These are phyloP conservation scores for Dryobates pubescens DNA, from an alignment of 2,797 vertebrate species.

Conservation along the genomic window DNA sequence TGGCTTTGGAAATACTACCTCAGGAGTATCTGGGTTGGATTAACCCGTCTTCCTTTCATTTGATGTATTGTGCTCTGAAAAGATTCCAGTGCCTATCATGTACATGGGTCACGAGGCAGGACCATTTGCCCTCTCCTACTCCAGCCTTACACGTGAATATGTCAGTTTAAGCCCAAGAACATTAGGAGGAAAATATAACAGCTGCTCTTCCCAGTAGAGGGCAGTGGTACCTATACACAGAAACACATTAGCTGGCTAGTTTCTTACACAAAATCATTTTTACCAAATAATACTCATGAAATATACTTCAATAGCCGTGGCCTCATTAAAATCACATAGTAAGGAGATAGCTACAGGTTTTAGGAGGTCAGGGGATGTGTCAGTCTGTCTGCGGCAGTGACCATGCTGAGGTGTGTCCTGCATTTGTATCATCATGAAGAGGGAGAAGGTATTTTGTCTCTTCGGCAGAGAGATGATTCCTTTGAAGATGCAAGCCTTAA, in stretches of 20 bases:
- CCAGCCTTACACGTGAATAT: not conserved
- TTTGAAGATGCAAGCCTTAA: not conserved
- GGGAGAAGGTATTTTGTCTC: not conserved
- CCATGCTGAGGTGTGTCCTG: not conserved
- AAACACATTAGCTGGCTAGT: not conserved
- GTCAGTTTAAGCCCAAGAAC: not conserved
- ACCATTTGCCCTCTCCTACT: not conserved
- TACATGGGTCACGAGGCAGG: not conserved
- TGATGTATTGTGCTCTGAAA: constrained; percentile 9
- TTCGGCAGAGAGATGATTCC: not conserved
- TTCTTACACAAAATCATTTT: not conserved
- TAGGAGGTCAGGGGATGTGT: not conserved
- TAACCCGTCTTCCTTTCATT: constrained; percentile 58
- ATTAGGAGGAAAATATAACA: not conserved
- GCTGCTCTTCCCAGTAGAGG: constrained; percentile 65
- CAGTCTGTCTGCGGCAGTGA: not conserved
- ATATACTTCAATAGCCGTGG: not conserved
- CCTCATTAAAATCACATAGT: not conserved
- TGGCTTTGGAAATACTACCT: constrained; percentile 64
- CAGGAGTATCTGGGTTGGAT: constrained; percentile 58
- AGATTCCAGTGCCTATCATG: constrained; percentile 12
- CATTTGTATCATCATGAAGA: not conserved
- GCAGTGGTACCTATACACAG: constrained; percentile 61
- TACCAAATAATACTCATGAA: not conserved
- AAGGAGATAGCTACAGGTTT: not conserved